These are phyloP conservation scores for Melitaea cinxia DNA, from an alignment of 1,140 invertebrate genomes.

Conservation along the genomic window DNA sequence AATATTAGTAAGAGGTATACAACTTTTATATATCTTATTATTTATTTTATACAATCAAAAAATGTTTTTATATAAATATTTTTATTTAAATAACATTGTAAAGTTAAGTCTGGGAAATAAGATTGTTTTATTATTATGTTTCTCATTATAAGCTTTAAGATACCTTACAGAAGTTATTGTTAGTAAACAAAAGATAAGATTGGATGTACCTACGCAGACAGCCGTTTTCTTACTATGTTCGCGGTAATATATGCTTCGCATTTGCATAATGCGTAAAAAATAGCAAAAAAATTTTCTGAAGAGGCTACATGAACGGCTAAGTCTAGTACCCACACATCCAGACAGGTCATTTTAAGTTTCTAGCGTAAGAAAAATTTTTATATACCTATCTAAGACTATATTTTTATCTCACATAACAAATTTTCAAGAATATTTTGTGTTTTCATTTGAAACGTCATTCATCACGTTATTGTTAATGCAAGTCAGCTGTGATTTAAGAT, in stretches of 20 bases:
- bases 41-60: too few relatives aligned
- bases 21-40: too few relatives aligned
- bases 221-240: neutral
- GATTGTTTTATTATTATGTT: too few relatives aligned
- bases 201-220: neutral
- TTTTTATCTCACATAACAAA: neutral
- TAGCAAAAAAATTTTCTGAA: neutral
- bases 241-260: neutral
- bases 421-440: neutral
- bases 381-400: too few relatives aligned
- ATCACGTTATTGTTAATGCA: neutral
- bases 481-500: conserved; percentile 26
- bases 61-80: too few relatives aligned
- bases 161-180: too few relatives aligned
- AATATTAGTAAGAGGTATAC: too few relatives aligned
- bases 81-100: too few relatives aligned
- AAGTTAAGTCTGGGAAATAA: too few relatives aligned
- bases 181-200: neutral
- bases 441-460: neutral
- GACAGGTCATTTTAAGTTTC: neutral
- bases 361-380: neutral
- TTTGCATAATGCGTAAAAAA: neutral
- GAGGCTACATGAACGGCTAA: neutral
- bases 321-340: neutral
- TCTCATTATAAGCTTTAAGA: too few relatives aligned